Evolutionary conservation across 2,888 invertebrate genomes (phyloP).

Genomic region (Tanypteryx hageni): DNA sequence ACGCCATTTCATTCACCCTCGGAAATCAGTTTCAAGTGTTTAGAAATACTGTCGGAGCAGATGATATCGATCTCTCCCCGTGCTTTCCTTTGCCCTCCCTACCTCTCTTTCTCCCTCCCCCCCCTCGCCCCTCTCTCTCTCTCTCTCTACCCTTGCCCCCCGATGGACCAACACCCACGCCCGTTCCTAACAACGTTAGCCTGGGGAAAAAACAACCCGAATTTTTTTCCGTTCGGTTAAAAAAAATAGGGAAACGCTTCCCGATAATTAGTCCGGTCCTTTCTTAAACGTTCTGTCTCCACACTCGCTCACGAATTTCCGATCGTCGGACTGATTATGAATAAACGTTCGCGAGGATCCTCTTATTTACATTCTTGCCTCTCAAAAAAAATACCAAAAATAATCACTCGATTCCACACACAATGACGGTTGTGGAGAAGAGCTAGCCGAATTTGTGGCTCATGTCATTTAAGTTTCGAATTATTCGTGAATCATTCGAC

Average conservation of each 20-base stretch:
- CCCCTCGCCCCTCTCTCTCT: background rate
- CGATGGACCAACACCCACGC: conserved; percentile 54
- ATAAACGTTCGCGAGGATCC: no score
- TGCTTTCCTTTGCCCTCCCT: background rate
- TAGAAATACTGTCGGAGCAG: conserved; percentile 51
- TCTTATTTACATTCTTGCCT: no score
- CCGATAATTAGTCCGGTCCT: no score
- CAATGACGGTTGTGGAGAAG: no score
- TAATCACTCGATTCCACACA: no score
- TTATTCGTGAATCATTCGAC: no score
- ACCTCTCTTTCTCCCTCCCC: background rate
- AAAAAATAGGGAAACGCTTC: background rate
- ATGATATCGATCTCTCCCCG: conserved; percentile 45
- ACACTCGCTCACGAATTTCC: no score
- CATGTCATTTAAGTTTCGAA: no score
- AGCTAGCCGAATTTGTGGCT: no score
- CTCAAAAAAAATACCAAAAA: no score
- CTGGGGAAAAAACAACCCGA: conserved; percentile 26
- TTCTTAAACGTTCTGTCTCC: no score
- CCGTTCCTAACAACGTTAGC: conserved; percentile 34
- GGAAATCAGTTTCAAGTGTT: conserved; percentile 58
- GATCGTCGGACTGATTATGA: no score
- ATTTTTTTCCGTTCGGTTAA: background rate
- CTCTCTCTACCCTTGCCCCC: background rate
- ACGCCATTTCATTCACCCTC: conserved; percentile 18